Evolutionary conservation across 2,113 vertebrate species (phyloP).

Genomic region (Proterorhinus semilunaris): DNA sequence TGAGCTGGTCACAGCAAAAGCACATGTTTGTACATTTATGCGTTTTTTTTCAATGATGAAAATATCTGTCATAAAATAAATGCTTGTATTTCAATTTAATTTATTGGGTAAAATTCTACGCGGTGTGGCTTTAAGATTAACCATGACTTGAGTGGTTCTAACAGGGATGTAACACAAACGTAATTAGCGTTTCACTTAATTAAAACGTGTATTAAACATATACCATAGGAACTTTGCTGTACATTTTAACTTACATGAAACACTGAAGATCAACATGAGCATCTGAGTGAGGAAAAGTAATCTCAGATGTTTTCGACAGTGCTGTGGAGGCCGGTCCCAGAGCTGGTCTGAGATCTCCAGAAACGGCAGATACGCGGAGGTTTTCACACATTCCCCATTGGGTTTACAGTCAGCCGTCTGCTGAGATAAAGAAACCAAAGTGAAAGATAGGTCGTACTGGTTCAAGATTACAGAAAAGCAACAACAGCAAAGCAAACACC

Average conservation of each 20-base stretch:
- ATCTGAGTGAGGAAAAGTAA: background rate
- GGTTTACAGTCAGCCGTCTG: background rate
- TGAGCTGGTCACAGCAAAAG: too few species aligned
- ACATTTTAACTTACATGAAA: background rate
- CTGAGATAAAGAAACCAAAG: background rate
- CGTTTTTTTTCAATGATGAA: too few species aligned
- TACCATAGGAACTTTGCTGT: too few species aligned
- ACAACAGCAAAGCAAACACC: background rate
- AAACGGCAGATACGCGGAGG: background rate
- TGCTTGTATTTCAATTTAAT: too few species aligned
- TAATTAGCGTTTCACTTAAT: too few species aligned
- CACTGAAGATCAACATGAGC: background rate
- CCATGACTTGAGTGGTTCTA: too few species aligned
- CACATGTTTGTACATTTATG: too few species aligned
- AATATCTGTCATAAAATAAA: too few species aligned
- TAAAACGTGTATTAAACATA: too few species aligned
- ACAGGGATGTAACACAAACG: too few species aligned
- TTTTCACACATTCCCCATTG: background rate
- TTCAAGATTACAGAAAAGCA: background rate
- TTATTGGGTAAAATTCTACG: too few species aligned
- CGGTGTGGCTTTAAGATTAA: too few species aligned
- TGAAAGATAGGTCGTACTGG: background rate
- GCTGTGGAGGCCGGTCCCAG: background rate
- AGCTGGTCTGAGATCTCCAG: background rate
- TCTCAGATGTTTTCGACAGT: background rate